These are phyloP conservation scores for Clusia tigrina DNA, from an alignment of 2,888 invertebrate genomes.

Conservation along the genomic window DNA sequence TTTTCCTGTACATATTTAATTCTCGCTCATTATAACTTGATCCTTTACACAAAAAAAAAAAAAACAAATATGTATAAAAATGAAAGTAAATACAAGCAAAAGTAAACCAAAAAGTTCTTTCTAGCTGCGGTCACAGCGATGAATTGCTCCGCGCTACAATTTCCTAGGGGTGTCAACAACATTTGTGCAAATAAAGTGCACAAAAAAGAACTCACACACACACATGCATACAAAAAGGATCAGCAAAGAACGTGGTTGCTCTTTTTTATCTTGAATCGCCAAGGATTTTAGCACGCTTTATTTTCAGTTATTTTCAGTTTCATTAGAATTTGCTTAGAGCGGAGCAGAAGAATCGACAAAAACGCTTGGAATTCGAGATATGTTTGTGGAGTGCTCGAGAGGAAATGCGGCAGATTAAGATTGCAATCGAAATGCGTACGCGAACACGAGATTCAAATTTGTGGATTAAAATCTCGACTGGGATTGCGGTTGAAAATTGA, in stretches of 20 bases:
- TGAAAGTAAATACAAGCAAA: slow-evolving; percentile 22
- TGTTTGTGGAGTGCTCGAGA: neutral
- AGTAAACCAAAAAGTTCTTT: slow-evolving; percentile 1
- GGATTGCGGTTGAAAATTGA: neutral
- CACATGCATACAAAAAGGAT: neutral
- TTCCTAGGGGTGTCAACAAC: slow-evolving; percentile 26
- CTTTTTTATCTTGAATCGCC: slow-evolving; percentile 19
- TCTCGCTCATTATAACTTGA: slow-evolving; percentile 15
- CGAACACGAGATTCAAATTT: slow-evolving; percentile 44
- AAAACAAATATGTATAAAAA: slow-evolving; percentile 19
- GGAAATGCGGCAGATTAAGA: slow-evolving; percentile 34
- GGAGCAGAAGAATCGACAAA: neutral
- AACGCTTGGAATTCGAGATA: neutral
- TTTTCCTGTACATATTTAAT: no score
- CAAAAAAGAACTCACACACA: neutral
- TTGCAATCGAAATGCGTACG: slow-evolving; percentile 51
- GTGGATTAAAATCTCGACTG: no score
- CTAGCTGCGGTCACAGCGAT: no score
- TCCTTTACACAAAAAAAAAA: slow-evolving; percentile 7
- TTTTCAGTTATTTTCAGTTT: neutral
- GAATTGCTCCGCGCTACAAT: neutral
- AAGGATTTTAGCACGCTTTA: slow-evolving; percentile 14
- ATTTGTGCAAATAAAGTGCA: slow-evolving; percentile 9
- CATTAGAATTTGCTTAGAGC: neutral
- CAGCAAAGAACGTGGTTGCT: slow-evolving; percentile 23